A percentile compares a stretch with the other conserved stretches of the same genome.
These are phyloP conservation scores for Aphaenogaster floridana DNA, from an alignment of 1,140 invertebrate genomes.

Conservation along the genomic window DNA sequence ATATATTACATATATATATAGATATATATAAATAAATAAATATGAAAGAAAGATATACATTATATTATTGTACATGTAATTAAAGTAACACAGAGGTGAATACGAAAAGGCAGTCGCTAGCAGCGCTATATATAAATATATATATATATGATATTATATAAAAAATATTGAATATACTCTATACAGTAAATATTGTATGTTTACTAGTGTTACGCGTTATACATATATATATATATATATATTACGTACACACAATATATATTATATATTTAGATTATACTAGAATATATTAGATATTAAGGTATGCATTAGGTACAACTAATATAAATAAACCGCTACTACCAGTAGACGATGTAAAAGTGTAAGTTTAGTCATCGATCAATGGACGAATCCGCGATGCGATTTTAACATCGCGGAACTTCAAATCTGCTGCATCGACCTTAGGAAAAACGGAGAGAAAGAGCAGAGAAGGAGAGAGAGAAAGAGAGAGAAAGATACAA, in stretches of 20 bases:
- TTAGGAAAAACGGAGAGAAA: conserved; percentile 46
- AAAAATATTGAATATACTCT: conserved; percentile 72
- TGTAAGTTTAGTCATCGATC: conserved; percentile 68
- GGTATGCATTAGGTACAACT: conserved; percentile 74
- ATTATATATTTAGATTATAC: conserved; percentile 63
- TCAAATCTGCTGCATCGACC: conserved; percentile 59
- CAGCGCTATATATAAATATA: conserved; percentile 63
- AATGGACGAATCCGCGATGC: conserved; percentile 28
- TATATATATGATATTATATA: conserved; percentile 66
- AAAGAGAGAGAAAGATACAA: conserved; percentile 30
- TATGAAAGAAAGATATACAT: conserved; percentile 68
- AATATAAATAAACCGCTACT: conserved; percentile 64
- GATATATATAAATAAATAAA: conserved; percentile 71
- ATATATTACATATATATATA: conserved; percentile 67
- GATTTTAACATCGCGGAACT: conserved; percentile 46
- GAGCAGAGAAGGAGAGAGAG: neutral
- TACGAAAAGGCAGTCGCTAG: conserved; percentile 55
- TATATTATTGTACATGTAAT: conserved; percentile 74
- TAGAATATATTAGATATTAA: conserved; percentile 73
- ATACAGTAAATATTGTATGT: conserved; percentile 77
- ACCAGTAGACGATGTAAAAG: conserved; percentile 63
- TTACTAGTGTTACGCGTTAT: conserved; percentile 77
- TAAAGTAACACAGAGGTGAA: conserved; percentile 40
- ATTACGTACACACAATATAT: conserved; percentile 54
- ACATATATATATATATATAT: conserved; percentile 69